Evolutionary conservation across 2,888 invertebrate species (phyloP).

Genomic region (Cataglyphis altisquamis): DNA sequence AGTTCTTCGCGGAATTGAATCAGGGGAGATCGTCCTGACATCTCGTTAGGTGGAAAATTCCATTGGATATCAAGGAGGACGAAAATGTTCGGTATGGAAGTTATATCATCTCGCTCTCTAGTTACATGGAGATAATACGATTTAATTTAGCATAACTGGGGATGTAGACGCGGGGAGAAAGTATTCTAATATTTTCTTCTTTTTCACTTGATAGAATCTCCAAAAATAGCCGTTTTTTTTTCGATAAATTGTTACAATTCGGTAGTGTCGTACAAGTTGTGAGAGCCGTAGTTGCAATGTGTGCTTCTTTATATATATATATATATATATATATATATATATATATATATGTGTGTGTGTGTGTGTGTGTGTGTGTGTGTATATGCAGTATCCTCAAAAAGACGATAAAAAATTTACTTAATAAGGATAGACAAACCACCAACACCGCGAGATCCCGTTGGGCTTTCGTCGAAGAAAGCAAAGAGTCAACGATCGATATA

Average conservation of each 20-base stretch:
- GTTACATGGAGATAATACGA: constrained; percentile 53
- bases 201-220: constrained; percentile 25
- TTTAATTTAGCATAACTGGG: constrained; percentile 57
- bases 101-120: constrained; percentile 61
- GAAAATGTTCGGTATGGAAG: constrained; percentile 59
- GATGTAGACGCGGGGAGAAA: constrained; percentile 15
- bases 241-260: constrained; percentile 32
- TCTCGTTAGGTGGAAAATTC: constrained; percentile 75
- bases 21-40: constrained; percentile 67
- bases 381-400: constrained; percentile 9
- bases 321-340: not conserved
- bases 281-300: constrained; percentile 22
- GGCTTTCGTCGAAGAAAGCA: constrained; percentile 36
- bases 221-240: constrained; percentile 25
- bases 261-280: constrained; percentile 1
- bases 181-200: constrained; percentile 27
- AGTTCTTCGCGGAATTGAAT: constrained; percentile 76
- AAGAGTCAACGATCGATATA: constrained; percentile 61
- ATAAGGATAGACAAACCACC: not conserved
- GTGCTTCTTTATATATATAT: constrained; percentile 11
- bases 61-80: constrained; percentile 66
- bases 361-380: too few species aligned
- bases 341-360: too few species aligned
- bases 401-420: constrained; percentile 68
- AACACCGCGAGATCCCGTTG: not conserved